These are phyloP conservation scores for Aphodius granarius DNA, from an alignment of 2,888 invertebrate species.

Conservation along the genomic window DNA sequence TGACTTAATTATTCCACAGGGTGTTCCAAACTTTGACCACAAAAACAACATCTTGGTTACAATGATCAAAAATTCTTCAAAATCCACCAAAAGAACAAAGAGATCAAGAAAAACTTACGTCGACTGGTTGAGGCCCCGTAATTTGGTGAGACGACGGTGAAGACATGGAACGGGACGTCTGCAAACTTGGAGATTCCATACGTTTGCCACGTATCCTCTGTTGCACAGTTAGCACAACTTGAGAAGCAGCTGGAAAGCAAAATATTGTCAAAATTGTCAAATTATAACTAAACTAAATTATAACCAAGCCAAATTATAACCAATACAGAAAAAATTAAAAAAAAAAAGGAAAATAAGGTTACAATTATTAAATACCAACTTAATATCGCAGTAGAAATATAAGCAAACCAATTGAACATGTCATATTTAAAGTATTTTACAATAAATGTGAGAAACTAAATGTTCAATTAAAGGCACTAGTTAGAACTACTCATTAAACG, in stretches of 20 bases:
- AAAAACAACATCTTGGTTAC: too few relatives aligned
- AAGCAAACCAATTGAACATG: neutral
- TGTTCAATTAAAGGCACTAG: too few relatives aligned
- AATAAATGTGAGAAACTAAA: neutral
- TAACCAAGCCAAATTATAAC: too few relatives aligned
- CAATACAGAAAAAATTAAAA: constrained; percentile 1
- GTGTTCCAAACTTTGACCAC: too few relatives aligned
- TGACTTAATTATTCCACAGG: too few relatives aligned
- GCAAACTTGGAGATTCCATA: constrained; percentile 56
- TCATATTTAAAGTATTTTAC: neutral
- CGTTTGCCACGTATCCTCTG: constrained; percentile 56
- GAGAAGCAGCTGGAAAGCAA: constrained; percentile 61
- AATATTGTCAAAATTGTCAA: too few relatives aligned
- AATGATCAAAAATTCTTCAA: too few relatives aligned
- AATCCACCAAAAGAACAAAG: neutral
- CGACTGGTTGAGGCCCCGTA: constrained; percentile 85
- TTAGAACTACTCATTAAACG: too few relatives aligned
- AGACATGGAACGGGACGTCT: constrained; percentile 52
- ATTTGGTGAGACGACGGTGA: constrained; percentile 61
- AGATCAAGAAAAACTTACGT: constrained; percentile 64
- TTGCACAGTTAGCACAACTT: constrained; percentile 71
- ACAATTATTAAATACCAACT: neutral
- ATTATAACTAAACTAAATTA: neutral
- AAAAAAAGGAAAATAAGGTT: neutral
- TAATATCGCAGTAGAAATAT: neutral